Base-by-base conservation (phyloP, 2,888 invertebrate species). In the Plebejus argus region DNA sequence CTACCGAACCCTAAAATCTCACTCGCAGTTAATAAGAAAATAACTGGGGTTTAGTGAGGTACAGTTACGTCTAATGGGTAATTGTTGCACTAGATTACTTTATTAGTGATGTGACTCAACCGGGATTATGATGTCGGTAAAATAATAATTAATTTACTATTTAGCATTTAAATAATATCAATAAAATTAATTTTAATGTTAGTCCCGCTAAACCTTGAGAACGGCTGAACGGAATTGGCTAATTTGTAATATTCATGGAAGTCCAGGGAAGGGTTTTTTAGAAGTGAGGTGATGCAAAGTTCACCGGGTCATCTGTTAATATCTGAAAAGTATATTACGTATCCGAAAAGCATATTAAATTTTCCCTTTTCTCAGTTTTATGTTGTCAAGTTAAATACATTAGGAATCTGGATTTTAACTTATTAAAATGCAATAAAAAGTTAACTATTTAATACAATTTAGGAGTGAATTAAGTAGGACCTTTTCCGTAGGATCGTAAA, bases 31-130 rank as follows among this genome's bases (percentile, higher is more conserved):
- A 74, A 74, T 53, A 49, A 74, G 45, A 74, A 74, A 23, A 23
- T 28, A 74, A 72, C 39, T 28, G 74, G 49, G 74, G 49, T 53
- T 74, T 39, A 20, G 74, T 74, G 12, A 53, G 15, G 45, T 45
- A 20, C 74, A 72, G 72, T 72, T 53, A 71, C 76, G 74, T 77
- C 78, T 78, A 77, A 78, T 77, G 53, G 75, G 70, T 77, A 70
- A 78, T 78, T 77, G 76, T 77, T 78, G 76, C 53, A 77, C 77
- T 77, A 75, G 78, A 78, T 78, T 61, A 77, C 61, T 58, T 18
- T 28, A 61, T 66, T 75, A 77, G 80, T 80, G 80, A 79, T 79
- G 82, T 78, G 79, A 78, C 76, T 77, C 81, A 79, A 76, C 70
- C 39, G 20, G 58, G 28, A 15, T 58, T 33, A 39, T 35, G 20